A percentile compares a stretch with the other conserved stretches of the same genome.
These are phyloP conservation scores for Caenorhabditis angaria DNA, from an alignment of 2,888 invertebrate genomes.

Conservation along the genomic window DNA sequence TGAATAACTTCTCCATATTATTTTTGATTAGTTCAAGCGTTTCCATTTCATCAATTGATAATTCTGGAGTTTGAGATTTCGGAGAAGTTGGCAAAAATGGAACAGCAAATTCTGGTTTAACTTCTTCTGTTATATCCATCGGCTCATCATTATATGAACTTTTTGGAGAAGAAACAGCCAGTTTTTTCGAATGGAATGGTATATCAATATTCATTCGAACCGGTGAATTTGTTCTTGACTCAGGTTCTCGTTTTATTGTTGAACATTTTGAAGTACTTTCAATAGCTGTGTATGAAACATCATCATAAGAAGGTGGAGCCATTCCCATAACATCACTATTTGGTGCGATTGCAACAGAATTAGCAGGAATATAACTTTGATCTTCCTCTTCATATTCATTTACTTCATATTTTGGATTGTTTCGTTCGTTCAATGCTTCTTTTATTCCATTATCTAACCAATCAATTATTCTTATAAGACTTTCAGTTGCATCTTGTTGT, in stretches of 20 bases:
- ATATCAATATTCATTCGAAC: no score
- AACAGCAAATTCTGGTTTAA: background rate
- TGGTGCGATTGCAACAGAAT: slow-evolving; percentile 11
- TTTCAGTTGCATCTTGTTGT: slow-evolving; percentile 45
- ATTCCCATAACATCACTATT: slow-evolving; percentile 24
- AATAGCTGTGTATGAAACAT: background rate
- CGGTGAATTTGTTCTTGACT: slow-evolving; percentile 16
- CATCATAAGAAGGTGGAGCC: slow-evolving; percentile 17
- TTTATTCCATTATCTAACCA: slow-evolving; percentile 32
- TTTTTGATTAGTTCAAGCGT: background rate
- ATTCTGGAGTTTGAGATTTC: background rate
- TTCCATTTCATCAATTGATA: background rate
- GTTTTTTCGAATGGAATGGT: no score
- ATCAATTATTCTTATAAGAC: slow-evolving; percentile 24
- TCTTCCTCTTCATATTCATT: slow-evolving; percentile 1
- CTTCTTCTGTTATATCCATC: background rate
- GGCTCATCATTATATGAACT: background rate
- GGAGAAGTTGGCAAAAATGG: background rate
- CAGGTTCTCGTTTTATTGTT: background rate
- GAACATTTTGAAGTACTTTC: background rate
- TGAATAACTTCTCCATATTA: background rate
- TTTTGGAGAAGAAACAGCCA: background rate
- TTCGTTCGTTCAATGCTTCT: slow-evolving; percentile 3
- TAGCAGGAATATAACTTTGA: slow-evolving; percentile 1
- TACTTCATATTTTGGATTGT: background rate